Evolutionary conservation across 2,113 vertebrate genomes (phyloP).

Genomic region (Gobio gobio): DNA sequence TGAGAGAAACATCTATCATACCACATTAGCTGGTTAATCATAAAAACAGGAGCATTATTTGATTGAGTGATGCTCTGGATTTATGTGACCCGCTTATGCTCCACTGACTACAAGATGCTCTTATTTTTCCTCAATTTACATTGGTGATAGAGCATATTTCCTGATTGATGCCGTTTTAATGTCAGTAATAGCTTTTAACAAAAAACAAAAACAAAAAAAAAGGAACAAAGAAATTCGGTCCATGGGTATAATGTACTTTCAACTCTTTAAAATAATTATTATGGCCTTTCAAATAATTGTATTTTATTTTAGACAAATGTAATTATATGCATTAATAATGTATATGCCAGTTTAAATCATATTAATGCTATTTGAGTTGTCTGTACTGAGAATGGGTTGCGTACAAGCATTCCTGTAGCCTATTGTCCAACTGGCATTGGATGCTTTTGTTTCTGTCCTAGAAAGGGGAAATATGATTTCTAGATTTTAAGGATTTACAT

Average conservation of each 20-base stretch:
- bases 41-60: slow-evolving; percentile 71
- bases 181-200: background rate
- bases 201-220: too few species aligned
- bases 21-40: slow-evolving; percentile 70
- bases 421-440: background rate
- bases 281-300: background rate
- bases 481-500: background rate
- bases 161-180: background rate
- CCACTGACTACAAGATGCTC: slow-evolving; percentile 5
- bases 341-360: background rate
- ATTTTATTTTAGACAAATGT: background rate
- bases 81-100: slow-evolving; percentile 54
- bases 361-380: background rate
- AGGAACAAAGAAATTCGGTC: background rate
- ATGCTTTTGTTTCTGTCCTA: background rate
- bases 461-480: background rate
- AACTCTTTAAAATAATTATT: background rate
- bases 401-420: background rate
- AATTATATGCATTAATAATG: background rate
- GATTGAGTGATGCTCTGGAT: slow-evolving; percentile 65
- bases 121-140: background rate
- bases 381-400: too few species aligned
- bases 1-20: slow-evolving; percentile 73
- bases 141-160: background rate
- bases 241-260: background rate